These are phyloP conservation scores for Syngnathus typhle DNA, from an alignment of 2,113 vertebrate genomes.

Conservation along the genomic window DNA sequence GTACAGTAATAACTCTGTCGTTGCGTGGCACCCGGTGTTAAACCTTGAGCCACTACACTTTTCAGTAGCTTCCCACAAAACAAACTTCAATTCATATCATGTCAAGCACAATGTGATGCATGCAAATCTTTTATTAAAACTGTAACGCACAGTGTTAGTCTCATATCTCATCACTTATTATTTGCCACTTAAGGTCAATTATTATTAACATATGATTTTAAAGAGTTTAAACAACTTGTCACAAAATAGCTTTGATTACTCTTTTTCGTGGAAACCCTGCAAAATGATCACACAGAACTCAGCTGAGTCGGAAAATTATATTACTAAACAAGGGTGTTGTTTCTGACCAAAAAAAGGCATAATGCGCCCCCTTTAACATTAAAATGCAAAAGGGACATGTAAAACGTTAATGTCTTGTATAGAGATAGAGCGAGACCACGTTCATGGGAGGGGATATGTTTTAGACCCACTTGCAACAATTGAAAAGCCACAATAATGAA, in stretches of 20 bases:
- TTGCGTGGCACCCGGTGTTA: not conserved
- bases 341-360: not conserved
- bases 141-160: not conserved
- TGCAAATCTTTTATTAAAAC: not conserved
- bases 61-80: not conserved
- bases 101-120: conserved; percentile 18
- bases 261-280: no score
- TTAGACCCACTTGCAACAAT: no score
- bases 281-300: not conserved
- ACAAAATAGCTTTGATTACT: not conserved
- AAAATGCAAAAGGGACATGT: no score
- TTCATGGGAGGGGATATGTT: no score
- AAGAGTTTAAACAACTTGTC: not conserved
- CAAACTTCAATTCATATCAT: conserved; percentile 5
- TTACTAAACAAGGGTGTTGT: not conserved
- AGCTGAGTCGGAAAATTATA: not conserved
- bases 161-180: not conserved
- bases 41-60: not conserved
- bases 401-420: no score
- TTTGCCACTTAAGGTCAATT: not conserved
- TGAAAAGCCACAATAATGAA: no score
- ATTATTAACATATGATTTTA: not conserved
- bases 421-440: no score
- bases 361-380: no score
- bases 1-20: not conserved